These are phyloP conservation scores for Megamerina dolium DNA, from an alignment of 2,888 invertebrate genomes.

Conservation along the genomic window DNA sequence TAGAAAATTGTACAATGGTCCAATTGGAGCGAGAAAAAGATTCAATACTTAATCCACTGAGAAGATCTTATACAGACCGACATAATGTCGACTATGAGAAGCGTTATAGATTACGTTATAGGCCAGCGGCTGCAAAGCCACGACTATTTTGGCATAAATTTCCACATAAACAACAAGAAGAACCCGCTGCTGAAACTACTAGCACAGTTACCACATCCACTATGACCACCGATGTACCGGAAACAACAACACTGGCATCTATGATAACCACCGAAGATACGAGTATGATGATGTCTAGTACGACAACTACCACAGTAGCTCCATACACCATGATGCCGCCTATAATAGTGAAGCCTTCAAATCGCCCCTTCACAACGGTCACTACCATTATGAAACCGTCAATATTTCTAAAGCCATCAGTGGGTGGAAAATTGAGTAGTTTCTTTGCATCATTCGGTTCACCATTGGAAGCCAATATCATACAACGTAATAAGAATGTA, in stretches of 20 bases:
- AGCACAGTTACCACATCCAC: not conserved
- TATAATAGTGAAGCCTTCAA: conserved; percentile 35
- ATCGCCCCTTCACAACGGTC: conserved; percentile 27
- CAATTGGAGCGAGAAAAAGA: no score
- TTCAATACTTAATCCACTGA: no score
- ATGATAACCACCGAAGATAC: conserved; percentile 2
- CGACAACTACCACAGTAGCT: conserved; percentile 6
- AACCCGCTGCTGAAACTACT: conserved; percentile 6
- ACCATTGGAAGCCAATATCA: conserved; percentile 35
- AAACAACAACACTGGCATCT: conserved; percentile 9
- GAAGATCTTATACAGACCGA: no score
- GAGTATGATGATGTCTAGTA: conserved; percentile 6
- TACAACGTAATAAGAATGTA: conserved; percentile 28
- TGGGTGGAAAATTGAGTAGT: no score
- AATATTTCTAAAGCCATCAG: conserved; percentile 14
- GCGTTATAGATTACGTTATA: conserved; percentile 34
- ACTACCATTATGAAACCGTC: conserved; percentile 37
- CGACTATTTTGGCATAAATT: conserved; percentile 29
- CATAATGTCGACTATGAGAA: no score
- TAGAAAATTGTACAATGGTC: conserved; percentile 8
- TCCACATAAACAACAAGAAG: conserved; percentile 26
- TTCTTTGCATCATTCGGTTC: no score
- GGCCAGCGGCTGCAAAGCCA: conserved; percentile 23
- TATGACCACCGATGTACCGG: conserved; percentile 6
- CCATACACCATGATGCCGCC: conserved; percentile 24